Base-by-base conservation (phyloP, 1,140 invertebrate genomes). In the Drosophila ficusphila region DNA sequence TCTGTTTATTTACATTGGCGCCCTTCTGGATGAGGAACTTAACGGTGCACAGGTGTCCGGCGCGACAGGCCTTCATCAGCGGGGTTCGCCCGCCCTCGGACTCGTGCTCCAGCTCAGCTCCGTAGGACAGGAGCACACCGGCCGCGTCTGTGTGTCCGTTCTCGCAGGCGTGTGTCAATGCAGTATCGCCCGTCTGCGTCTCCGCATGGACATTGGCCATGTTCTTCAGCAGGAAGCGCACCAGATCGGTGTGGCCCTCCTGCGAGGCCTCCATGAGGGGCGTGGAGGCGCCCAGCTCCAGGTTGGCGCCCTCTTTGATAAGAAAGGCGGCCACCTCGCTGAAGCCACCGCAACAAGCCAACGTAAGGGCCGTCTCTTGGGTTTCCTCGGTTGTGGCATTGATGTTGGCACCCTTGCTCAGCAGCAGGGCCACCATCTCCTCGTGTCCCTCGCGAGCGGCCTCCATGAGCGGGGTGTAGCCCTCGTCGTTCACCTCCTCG, bases 401-500 rank as follows among this genome's bases (percentile, higher is more conserved):
- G 74, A 99, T 98, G 81, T 98, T 96, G 19, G 98, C 98, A 71
- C 97, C 97, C 93, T 98, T 97, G 77, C 95, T 96, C 0, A 99
- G 93, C 16, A 99, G 94, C 38, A 99, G 93, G 27, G 97, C 97
- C 8, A 99, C 98, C 97, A 99, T 99, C 92, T 99, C 97, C 91
- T 99, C 97, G 92, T 99, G 98, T 16, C 99, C 99, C 92, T 99
- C 99, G 11, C 99, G 93, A 0, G 98, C 97, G 52, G 98, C 98
- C 93, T 99, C 99, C 97, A 98, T 99, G 33, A 99, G 92, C n/a
- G 98, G 98, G 5, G 98, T 99, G 92, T 99, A 99, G n/a, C 98
- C 98, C 93, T 99, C 99, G 92, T 99, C 98, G 92, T 99, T 99
- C 21, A 97, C 98, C 93, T 99, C 99, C 92, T 99, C 99, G 74